Evolutionary conservation across 2,888 invertebrate genomes (phyloP).

Genomic region (Ryuthela nishihirai): DNA sequence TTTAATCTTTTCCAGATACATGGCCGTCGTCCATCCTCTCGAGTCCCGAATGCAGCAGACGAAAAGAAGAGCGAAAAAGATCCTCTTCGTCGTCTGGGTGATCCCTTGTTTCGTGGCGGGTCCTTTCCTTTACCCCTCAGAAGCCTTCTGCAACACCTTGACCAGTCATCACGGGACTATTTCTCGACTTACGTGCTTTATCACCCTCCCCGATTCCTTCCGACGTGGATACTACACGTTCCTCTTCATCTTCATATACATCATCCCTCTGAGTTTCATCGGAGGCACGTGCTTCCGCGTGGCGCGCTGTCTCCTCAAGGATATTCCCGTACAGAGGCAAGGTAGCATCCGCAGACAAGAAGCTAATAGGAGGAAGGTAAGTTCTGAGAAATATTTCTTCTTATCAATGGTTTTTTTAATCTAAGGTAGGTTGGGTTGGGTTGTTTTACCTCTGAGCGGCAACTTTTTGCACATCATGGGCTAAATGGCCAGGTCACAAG

Average conservation of each 20-base stretch:
- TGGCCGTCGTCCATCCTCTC: conserved; percentile 54
- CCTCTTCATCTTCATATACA: conserved; percentile 51
- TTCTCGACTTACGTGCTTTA: conserved; percentile 50
- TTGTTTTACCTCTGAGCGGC: too few relatives aligned
- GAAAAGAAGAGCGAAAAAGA: conserved; percentile 49
- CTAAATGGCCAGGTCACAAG: too few relatives aligned
- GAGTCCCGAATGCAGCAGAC: conserved; percentile 50
- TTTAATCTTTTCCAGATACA: conserved; percentile 51
- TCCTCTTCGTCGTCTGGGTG: conserved; percentile 51
- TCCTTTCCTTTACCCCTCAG: conserved; percentile 45
- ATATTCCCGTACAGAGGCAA: conserved; percentile 45
- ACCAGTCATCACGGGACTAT: conserved; percentile 50
- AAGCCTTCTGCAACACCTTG: conserved; percentile 41
- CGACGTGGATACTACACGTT: conserved; percentile 50
- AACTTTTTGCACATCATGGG: too few relatives aligned
- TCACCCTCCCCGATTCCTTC: conserved; percentile 50
- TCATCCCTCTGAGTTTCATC: conserved; percentile 51
- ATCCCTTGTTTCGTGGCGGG: conserved; percentile 48
- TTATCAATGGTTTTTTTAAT: too few relatives aligned
- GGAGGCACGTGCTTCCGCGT: conserved; percentile 47
- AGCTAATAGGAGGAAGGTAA: conserved; percentile 47
- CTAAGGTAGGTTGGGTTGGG: too few relatives aligned
- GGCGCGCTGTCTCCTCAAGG: conserved; percentile 44
- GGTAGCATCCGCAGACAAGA: conserved; percentile 45
- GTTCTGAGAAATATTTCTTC: too few relatives aligned